Percentiles rank a stretch among this genome's conserved stretches.
phyloP scores from a whole-genome alignment of 2,113 vertebrate species.

The Myotis yumanensis region DNA sequence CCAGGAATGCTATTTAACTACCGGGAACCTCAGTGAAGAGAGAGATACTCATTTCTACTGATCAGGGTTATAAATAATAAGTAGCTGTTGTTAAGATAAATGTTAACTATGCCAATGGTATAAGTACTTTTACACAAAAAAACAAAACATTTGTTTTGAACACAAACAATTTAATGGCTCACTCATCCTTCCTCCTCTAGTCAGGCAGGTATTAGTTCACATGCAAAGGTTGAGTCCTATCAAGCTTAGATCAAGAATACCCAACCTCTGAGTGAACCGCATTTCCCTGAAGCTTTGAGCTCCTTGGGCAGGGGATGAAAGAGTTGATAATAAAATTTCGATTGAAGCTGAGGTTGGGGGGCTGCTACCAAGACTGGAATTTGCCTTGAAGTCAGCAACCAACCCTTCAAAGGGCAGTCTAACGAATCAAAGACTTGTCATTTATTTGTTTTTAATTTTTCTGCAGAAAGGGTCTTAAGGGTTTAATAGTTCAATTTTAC shows the following conservation, averaged over 20 bases:
- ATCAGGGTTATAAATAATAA: neutral
- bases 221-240: constrained; percentile 29
- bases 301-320: constrained; percentile 49
- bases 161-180: constrained; percentile 1
- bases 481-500: constrained; percentile 58
- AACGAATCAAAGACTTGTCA: constrained; percentile 70
- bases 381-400: constrained; percentile 64
- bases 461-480: constrained; percentile 39
- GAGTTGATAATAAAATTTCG: constrained; percentile 50
- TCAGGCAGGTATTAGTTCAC: neutral
- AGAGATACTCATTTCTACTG: neutral
- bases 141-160: neutral
- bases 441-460: constrained; percentile 73
- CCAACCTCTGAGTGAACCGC: constrained; percentile 43
- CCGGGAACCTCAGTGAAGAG: neutral
- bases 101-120: neutral
- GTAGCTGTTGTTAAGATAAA: neutral
- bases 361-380: constrained; percentile 55
- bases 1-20: neutral
- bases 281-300: constrained; percentile 30
- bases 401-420: constrained; percentile 59
- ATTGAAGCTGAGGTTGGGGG: neutral
- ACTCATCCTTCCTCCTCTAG: neutral
- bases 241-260: constrained; percentile 11
- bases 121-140: neutral